Evolutionary conservation across 2,888 invertebrate species (phyloP).

Genomic region (Herminia tarsipennalis): DNA sequence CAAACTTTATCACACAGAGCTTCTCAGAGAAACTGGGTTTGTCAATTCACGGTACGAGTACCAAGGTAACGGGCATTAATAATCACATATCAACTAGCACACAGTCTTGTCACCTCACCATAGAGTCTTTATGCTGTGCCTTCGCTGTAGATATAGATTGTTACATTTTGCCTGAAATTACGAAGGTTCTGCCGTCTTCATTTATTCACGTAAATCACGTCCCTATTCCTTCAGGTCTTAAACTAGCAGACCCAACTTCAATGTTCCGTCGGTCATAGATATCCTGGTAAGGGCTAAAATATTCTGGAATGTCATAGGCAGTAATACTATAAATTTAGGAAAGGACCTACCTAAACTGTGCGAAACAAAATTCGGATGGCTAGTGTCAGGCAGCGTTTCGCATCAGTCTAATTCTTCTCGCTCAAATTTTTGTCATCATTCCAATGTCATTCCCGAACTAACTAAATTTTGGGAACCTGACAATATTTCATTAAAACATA

Average conservation of each 20-base stretch:
- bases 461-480: constrained; percentile 34
- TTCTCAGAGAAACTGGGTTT: constrained; percentile 18
- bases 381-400: constrained; percentile 18
- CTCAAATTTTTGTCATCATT: neutral
- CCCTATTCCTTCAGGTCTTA: constrained; percentile 7
- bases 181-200: constrained; percentile 17
- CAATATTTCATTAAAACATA: constrained; percentile 14
- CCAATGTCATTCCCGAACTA: neutral
- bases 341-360: constrained; percentile 25
- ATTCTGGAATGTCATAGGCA: constrained; percentile 26
- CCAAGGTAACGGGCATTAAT: constrained; percentile 18
- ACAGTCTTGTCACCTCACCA: constrained; percentile 6
- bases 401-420: neutral
- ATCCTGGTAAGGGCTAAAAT: constrained; percentile 30
- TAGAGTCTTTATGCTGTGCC: constrained; percentile 8
- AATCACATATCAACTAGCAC: constrained; percentile 8
- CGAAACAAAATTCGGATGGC: constrained; percentile 34
- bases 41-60: constrained; percentile 12
- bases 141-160: constrained; percentile 1
- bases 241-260: constrained; percentile 32
- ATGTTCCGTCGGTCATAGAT: constrained; percentile 28
- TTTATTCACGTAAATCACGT: constrained; percentile 6
- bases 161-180: constrained; percentile 13
- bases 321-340: constrained; percentile 24
- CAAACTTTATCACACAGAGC: constrained; percentile 8